Evolutionary conservation across 2,888 invertebrate genomes (phyloP).

Genomic region (Alloplasta piceator): DNA sequence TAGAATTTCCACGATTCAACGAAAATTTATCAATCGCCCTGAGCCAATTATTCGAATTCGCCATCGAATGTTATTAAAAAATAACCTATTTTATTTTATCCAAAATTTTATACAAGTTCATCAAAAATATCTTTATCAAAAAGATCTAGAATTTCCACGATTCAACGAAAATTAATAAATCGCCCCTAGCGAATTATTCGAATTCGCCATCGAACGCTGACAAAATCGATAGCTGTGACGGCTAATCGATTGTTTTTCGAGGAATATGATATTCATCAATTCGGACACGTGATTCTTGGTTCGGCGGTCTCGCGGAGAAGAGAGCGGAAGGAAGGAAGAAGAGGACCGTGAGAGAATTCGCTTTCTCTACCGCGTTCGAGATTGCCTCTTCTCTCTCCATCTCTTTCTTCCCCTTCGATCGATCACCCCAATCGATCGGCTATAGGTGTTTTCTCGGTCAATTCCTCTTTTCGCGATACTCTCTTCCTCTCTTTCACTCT

Average conservation of each 20-base stretch:
- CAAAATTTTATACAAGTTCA: too few relatives aligned
- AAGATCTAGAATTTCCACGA: too few relatives aligned
- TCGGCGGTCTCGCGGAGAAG: conserved; percentile 1
- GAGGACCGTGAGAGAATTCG: conserved; percentile 65
- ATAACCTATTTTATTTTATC: too few relatives aligned
- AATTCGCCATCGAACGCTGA: too few relatives aligned
- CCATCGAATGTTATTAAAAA: too few relatives aligned
- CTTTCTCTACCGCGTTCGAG: conserved; percentile 47
- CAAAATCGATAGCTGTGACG: neutral
- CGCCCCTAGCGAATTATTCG: too few relatives aligned
- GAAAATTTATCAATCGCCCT: too few relatives aligned
- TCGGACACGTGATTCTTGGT: conserved; percentile 14
- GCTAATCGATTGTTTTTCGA: neutral
- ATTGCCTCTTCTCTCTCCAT: neutral
- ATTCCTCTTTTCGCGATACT: conserved; percentile 32
- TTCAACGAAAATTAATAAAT: too few relatives aligned
- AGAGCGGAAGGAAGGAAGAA: conserved; percentile 37
- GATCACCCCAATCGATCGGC: conserved; percentile 65
- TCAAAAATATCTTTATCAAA: too few relatives aligned
- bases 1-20: too few relatives aligned
- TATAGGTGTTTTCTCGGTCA: conserved; percentile 61
- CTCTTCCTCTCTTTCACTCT: conserved; percentile 34
- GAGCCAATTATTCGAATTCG: too few relatives aligned
- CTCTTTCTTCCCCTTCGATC: conserved; percentile 49
- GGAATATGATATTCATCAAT: conserved; percentile 10